Evolutionary conservation across 2,888 invertebrate species (phyloP).

Genomic region (Agrochola lychnidis): DNA sequence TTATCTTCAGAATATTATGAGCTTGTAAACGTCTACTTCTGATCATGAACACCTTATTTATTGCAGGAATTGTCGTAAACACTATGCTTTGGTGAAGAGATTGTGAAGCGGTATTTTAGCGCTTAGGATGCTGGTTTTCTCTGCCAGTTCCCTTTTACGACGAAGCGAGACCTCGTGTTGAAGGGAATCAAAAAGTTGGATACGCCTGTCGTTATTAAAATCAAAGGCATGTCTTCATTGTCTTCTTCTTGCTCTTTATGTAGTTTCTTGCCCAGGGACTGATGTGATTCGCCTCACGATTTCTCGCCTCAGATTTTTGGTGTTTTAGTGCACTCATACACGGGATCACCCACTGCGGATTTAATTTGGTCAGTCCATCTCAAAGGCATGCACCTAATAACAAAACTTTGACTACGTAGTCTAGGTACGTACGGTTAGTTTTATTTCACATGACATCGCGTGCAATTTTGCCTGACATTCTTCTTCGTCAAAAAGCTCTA

Average conservation of each 20-base stretch:
- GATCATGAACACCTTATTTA: slow-evolving; percentile 5
- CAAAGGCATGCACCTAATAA: neutral
- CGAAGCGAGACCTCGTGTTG: neutral
- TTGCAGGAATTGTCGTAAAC: neutral
- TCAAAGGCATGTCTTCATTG: neutral
- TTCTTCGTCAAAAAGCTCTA: slow-evolving; percentile 40
- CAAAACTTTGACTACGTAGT: neutral
- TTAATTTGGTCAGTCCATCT: too few relatives aligned
- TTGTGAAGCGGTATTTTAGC: slow-evolving; percentile 1
- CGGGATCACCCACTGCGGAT: too few relatives aligned
- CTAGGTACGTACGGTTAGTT: neutral
- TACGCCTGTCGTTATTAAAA: neutral
- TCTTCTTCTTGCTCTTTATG: too few relatives aligned
- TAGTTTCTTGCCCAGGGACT: too few relatives aligned
- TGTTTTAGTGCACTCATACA: too few relatives aligned
- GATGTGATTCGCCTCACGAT: too few relatives aligned
- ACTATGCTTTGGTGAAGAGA: slow-evolving; percentile 4
- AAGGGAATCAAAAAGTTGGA: neutral
- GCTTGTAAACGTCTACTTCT: slow-evolving; percentile 15
- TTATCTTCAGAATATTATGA: slow-evolving; percentile 30
- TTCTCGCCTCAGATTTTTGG: too few relatives aligned
- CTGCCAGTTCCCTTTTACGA: neutral
- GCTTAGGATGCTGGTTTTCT: neutral
- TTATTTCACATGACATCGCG: slow-evolving; percentile 34
- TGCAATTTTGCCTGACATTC: slow-evolving; percentile 23